phyloP scores from a whole-genome alignment of 2,113 vertebrate species.

The Centrocercus urophasianus region DNA sequence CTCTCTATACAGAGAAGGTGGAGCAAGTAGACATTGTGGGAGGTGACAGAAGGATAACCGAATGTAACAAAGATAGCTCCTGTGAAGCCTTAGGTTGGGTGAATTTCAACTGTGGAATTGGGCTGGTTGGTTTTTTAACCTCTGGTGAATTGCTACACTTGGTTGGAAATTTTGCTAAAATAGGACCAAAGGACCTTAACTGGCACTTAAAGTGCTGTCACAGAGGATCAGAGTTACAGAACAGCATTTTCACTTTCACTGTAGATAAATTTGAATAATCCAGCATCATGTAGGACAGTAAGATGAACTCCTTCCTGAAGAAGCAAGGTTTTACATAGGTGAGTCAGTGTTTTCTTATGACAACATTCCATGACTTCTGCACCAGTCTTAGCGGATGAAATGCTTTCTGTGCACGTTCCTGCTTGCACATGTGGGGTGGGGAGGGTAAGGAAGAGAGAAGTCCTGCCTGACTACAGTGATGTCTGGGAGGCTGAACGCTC shows the following conservation, averaged over 20 bases:
- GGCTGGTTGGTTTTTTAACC: not conserved
- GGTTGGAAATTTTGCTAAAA: not conserved
- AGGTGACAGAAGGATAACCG: not conserved
- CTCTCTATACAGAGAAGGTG: not conserved
- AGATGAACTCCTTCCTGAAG: not conserved
- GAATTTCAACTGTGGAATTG: not conserved
- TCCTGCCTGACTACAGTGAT: not conserved
- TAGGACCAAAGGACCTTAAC: not conserved
- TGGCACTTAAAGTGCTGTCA: not conserved
- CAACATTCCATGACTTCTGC: not conserved
- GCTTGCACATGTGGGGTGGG: not conserved
- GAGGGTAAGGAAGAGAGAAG: not conserved
- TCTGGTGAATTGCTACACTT: not conserved
- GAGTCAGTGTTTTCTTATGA: not conserved
- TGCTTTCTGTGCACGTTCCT: not conserved
- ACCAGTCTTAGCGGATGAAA: not conserved
- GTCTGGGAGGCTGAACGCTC: fast-evolving
- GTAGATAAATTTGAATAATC: not conserved
- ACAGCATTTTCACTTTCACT: not conserved
- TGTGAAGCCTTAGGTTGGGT: not conserved
- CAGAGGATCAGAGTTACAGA: not conserved
- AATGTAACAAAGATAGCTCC: not conserved
- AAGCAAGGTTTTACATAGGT: not conserved
- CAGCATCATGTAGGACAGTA: not conserved
- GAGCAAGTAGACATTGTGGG: not conserved